A percentile compares a stretch with the other conserved stretches of the same genome.
Conservation (phyloP, 2,797 vertebrate species). For the Danio aesculapii region DNA sequence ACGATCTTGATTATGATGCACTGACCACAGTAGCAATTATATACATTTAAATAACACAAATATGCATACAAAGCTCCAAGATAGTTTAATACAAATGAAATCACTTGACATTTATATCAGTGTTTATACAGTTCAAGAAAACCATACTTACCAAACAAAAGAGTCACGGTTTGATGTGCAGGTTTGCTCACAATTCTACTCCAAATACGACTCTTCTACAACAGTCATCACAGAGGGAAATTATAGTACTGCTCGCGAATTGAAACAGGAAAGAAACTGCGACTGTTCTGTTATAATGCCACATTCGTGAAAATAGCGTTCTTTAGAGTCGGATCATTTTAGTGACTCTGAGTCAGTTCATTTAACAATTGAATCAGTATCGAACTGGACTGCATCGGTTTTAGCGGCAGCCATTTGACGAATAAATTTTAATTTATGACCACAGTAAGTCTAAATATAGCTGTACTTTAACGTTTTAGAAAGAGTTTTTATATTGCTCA, state of each 20-base stretch:
- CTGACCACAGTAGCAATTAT: no score
- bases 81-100: neutral
- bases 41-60: no score
- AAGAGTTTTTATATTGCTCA: neutral
- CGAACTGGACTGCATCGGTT: neutral
- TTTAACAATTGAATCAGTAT: neutral
- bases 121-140: neutral
- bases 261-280: neutral
- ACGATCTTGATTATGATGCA: neutral
- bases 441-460: neutral
- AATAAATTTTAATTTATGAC: neutral
- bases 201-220: neutral
- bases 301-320: neutral
- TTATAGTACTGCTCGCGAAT: neutral
- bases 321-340: neutral
- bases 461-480: neutral
- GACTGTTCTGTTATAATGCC: neutral
- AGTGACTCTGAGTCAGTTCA: neutral
- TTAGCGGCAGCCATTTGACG: neutral
- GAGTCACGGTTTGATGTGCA: neutral
- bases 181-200: neutral
- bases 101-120: neutral
- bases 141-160: constrained; percentile 32
- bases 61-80: neutral
- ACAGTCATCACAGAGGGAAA: neutral